Evolutionary conservation across 2,888 invertebrate species (phyloP).

Genomic region (Drosophila kuntzei): DNA sequence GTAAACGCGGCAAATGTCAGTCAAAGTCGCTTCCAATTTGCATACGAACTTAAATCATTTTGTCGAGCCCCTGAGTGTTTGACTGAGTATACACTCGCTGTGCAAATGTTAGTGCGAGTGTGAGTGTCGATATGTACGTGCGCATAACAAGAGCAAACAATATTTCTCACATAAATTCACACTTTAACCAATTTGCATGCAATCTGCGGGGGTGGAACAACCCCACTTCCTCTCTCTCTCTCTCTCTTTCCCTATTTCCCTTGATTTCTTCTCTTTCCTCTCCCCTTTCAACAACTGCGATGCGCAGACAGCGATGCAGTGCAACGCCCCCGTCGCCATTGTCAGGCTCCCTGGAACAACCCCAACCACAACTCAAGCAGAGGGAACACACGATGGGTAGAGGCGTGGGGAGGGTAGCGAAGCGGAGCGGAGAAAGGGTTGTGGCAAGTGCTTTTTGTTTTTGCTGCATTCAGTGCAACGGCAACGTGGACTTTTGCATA

Average conservation of each 20-base stretch:
- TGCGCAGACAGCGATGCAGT: slow-evolving; percentile 61
- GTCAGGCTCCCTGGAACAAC: slow-evolving; percentile 18
- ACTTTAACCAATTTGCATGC: slow-evolving; percentile 84
- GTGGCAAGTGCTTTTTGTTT: slow-evolving; percentile 45
- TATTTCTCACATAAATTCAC: slow-evolving; percentile 86
- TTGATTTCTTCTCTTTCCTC: background rate
- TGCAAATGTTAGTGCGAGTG: slow-evolving; percentile 18
- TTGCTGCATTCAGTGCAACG: slow-evolving; percentile 65
- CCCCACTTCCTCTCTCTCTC: slow-evolving; percentile 5
- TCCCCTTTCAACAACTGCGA: slow-evolving; percentile 34
- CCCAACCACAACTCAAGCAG: background rate
- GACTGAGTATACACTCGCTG: slow-evolving; percentile 18
- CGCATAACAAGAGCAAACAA: slow-evolving; percentile 83
- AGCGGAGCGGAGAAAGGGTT: background rate
- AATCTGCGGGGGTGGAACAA: slow-evolving; percentile 77
- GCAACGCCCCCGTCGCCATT: slow-evolving; percentile 67
- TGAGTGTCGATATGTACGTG: slow-evolving; percentile 54
- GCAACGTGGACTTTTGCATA: slow-evolving; percentile 75
- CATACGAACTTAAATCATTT: slow-evolving; percentile 84
- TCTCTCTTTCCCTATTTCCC: background rate
- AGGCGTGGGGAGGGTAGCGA: too few relatives aligned
- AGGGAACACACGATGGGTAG: too few relatives aligned
- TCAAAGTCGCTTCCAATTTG: slow-evolving; percentile 80
- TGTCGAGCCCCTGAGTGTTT: slow-evolving; percentile 50
- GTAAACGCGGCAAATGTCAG: slow-evolving; percentile 76